Evolutionary conservation across 2,113 vertebrate species (phyloP).

Genomic region (Neofelis nebulosa): DNA sequence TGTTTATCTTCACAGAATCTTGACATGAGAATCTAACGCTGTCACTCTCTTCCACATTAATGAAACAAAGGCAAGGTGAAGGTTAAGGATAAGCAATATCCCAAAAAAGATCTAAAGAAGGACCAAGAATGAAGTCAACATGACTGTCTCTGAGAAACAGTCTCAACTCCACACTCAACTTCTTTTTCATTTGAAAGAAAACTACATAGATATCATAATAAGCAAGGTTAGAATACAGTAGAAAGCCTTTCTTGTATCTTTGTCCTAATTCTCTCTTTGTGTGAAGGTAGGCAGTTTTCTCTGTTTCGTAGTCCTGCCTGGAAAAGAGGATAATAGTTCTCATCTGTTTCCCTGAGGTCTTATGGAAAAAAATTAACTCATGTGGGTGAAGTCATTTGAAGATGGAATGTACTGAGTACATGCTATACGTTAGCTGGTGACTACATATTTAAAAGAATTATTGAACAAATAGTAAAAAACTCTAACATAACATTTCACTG

Average conservation of each 20-base stretch:
- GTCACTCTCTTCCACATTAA: background rate
- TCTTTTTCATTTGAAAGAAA: background rate
- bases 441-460: background rate
- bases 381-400: background rate
- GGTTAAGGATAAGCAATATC: background rate
- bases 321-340: background rate
- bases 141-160: background rate
- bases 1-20: background rate
- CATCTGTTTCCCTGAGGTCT: background rate
- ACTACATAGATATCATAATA: background rate
- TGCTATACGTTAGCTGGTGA: background rate
- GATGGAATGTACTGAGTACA: background rate
- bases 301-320: background rate
- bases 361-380: background rate
- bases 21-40: background rate
- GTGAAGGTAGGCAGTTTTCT: background rate
- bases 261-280: background rate
- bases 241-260: background rate
- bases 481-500: background rate
- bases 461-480: conserved; percentile 35
- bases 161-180: background rate
- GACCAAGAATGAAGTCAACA: background rate
- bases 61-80: background rate
- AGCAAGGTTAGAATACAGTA: background rate
- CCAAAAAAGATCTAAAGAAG: background rate